These are phyloP conservation scores for Anthoscopus minutus DNA, from an alignment of 2,113 vertebrate genomes.

Conservation along the genomic window DNA sequence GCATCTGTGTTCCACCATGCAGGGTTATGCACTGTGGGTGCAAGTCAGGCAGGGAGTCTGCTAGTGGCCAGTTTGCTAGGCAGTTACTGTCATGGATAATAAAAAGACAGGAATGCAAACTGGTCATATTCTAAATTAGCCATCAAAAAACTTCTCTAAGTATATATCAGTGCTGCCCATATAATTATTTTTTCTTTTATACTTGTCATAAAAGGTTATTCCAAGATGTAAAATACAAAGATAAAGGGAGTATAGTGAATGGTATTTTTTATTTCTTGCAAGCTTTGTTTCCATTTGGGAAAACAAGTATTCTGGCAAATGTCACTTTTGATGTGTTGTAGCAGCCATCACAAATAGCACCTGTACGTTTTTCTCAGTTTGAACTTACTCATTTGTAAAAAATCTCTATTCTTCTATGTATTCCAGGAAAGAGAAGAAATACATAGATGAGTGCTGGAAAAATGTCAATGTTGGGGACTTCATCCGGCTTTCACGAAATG, in stretches of 20 bases:
- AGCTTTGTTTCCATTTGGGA: background rate
- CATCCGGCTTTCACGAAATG: constrained; percentile 84
- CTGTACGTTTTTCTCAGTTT: background rate
- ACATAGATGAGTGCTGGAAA: constrained; percentile 82
- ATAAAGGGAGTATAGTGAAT: background rate
- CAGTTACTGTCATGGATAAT: background rate
- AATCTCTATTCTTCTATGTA: background rate
- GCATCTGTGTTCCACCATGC: background rate
- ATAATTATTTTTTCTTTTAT: background rate
- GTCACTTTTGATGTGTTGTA: background rate
- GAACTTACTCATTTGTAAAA: background rate
- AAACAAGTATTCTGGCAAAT: background rate
- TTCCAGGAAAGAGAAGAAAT: constrained; percentile 79
- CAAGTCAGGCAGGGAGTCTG: background rate
- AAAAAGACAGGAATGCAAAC: background rate
- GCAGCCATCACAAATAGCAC: background rate
- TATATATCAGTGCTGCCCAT: background rate
- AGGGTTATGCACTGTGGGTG: background rate
- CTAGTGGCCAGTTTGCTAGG: background rate
- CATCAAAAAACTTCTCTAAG: background rate
- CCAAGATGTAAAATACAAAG: background rate
- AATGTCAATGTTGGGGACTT: constrained; percentile 89
- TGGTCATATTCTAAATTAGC: background rate
- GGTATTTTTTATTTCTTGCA: background rate
- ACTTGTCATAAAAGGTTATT: background rate